A percentile compares a stretch with the other conserved stretches of the same genome.
Evolutionary conservation across 2,797 vertebrate genomes (phyloP).

Genomic region (Falco concolor): DNA sequence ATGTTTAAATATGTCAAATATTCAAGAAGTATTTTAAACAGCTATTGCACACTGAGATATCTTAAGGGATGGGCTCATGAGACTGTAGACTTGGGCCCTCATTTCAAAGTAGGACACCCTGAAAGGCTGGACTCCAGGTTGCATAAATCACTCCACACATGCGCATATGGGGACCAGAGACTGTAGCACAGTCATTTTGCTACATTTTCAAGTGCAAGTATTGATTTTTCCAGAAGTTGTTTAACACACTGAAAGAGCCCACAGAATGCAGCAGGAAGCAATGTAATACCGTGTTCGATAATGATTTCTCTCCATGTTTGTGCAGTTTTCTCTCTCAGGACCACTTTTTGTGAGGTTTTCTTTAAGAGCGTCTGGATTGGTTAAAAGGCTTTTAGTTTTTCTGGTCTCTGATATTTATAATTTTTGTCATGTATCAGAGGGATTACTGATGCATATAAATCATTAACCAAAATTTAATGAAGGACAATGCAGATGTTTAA

Average conservation of each 20-base stretch:
- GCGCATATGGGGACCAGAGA: background rate
- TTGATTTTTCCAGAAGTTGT: background rate
- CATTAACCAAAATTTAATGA: background rate
- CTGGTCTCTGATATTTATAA: background rate
- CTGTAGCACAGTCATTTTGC: background rate
- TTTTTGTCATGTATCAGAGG: background rate
- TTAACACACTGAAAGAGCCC: background rate
- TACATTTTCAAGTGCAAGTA: background rate
- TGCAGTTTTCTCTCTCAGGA: background rate
- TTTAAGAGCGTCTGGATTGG: background rate
- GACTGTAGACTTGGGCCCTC: background rate
- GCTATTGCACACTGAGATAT: background rate
- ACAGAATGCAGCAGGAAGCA: background rate
- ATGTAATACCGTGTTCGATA: background rate
- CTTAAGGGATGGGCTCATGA: background rate
- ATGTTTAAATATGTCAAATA: constrained; percentile 8
- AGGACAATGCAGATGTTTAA: background rate
- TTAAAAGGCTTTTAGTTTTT: background rate
- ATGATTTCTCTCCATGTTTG: background rate
- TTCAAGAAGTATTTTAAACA: background rate
- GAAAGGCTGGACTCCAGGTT: background rate
- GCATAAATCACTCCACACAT: background rate
- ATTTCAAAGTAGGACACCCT: background rate
- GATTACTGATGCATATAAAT: background rate
- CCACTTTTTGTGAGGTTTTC: background rate